Evolutionary conservation across 1,140 invertebrate genomes (phyloP).

Genomic region (Hyposmocoma kahamanoa): DNA sequence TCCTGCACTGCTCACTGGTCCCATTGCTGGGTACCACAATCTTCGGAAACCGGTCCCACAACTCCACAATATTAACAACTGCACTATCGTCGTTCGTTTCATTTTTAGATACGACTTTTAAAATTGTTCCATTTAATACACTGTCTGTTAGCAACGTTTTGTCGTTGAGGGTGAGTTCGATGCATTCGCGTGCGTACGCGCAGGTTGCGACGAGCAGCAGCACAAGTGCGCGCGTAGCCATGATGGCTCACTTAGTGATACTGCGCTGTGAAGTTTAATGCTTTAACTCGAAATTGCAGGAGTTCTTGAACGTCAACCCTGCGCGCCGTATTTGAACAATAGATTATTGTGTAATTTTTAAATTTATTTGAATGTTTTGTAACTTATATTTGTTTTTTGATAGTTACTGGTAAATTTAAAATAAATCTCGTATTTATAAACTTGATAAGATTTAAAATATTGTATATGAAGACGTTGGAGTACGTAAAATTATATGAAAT

Average conservation of each 20-base stretch:
- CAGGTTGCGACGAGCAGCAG: constrained; percentile 31
- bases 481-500: no score
- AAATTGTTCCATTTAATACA: constrained; percentile 49
- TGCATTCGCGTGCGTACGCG: constrained; percentile 44
- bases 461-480: no score
- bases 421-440: no score
- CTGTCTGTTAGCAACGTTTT: constrained; percentile 35
- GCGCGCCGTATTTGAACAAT: no score
- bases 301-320: constrained; percentile 24
- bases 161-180: constrained; percentile 48
- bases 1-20: constrained; percentile 56
- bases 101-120: constrained; percentile 42
- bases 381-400: no score
- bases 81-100: constrained; percentile 37
- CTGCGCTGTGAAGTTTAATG: no score
- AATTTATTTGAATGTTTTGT: no score
- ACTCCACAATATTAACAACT: constrained; percentile 35
- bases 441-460: no score
- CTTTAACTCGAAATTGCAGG: constrained; percentile 9
- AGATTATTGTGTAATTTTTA: no score
- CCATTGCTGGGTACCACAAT: constrained; percentile 56
- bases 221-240: constrained; percentile 55
- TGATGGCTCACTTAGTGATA: constrained; percentile 42
- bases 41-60: constrained; percentile 60
- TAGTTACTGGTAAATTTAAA: no score